These are phyloP conservation scores for Thereva unica DNA, from an alignment of 2,888 invertebrate genomes.

Conservation along the genomic window DNA sequence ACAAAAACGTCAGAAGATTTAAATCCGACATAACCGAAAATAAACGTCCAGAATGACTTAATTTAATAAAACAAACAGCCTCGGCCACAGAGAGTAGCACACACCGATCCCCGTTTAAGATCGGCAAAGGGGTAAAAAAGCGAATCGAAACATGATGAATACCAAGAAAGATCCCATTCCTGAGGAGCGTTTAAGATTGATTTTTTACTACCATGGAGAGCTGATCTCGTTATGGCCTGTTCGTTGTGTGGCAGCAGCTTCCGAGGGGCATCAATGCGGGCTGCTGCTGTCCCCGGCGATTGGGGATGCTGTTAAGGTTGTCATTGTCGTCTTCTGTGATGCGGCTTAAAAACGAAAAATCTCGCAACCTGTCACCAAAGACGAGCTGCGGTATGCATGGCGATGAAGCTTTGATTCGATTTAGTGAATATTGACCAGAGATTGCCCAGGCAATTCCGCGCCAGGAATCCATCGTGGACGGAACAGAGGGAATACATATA, in stretches of 20 bases:
- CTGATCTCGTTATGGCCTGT: constrained; percentile 31
- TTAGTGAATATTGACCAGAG: constrained; percentile 32
- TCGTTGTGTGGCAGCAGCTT: constrained; percentile 37
- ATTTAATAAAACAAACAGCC: constrained; percentile 39
- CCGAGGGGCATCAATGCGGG: constrained; percentile 6
- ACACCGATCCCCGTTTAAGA: background rate
- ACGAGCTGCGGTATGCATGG: constrained; percentile 36
- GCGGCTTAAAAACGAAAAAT: constrained; percentile 37
- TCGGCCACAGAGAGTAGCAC: constrained; percentile 24
- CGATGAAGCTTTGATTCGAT: constrained; percentile 36
- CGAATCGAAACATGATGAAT: constrained; percentile 36
- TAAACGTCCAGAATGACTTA: constrained; percentile 38
- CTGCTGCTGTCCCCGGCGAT: constrained; percentile 15
- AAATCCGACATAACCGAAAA: constrained; percentile 40
- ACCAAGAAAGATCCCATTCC: constrained; percentile 34
- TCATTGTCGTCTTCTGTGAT: constrained; percentile 37
- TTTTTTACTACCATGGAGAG: constrained; percentile 28
- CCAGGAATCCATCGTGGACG: background rate
- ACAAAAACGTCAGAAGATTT: constrained; percentile 37
- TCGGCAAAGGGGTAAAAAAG: constrained; percentile 14
- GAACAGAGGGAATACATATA: background rate
- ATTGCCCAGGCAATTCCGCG: constrained; percentile 8
- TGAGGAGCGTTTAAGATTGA: constrained; percentile 39
- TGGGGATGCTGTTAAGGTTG: constrained; percentile 31
- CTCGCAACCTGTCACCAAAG: constrained; percentile 39